phyloP scores from a whole-genome alignment of 2,113 vertebrate species.

The Cottus gobio region DNA sequence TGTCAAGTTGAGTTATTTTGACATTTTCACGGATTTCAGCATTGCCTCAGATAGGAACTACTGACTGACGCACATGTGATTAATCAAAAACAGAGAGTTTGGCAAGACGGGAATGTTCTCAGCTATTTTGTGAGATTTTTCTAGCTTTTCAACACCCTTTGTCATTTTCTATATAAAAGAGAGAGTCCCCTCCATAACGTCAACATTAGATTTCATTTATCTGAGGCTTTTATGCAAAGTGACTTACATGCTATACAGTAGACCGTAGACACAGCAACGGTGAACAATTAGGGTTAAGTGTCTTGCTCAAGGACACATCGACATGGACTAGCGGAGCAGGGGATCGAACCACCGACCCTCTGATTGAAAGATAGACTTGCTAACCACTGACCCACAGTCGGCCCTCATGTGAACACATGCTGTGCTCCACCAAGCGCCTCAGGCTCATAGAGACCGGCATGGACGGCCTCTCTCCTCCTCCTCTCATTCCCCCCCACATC shows the following conservation, averaged over 20 bases:
- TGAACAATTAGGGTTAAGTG: too few species aligned
- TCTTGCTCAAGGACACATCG: too few species aligned
- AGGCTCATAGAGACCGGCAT: constrained; percentile 53
- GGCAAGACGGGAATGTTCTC: constrained; percentile 54
- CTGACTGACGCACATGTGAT: constrained; percentile 1
- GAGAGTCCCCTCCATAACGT: constrained; percentile 64
- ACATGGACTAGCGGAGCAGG: too few species aligned
- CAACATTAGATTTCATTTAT: too few species aligned
- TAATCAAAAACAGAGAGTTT: constrained; percentile 52
- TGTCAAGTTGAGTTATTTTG: too few species aligned
- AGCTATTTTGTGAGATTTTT: constrained; percentile 71
- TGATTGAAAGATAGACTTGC: too few species aligned
- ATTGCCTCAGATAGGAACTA: constrained; percentile 9
- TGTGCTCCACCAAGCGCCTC: constrained; percentile 58
- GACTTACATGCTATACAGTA: too few species aligned
- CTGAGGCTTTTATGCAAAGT: too few species aligned
- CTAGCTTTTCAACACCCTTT: constrained; percentile 54
- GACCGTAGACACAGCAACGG: too few species aligned
- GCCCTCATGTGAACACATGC: constrained; percentile 71
- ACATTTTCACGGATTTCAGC: constrained; percentile 15
- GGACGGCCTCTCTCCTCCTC: constrained; percentile 18
- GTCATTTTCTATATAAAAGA: constrained; percentile 15
- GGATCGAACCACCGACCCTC: too few species aligned
- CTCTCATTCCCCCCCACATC: constrained; percentile 22
- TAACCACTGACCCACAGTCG: too few species aligned